A percentile compares a stretch with the other conserved stretches of the same genome.
These are phyloP conservation scores for Zingel zingel DNA, from an alignment of 2,113 vertebrate species.

Conservation along the genomic window DNA sequence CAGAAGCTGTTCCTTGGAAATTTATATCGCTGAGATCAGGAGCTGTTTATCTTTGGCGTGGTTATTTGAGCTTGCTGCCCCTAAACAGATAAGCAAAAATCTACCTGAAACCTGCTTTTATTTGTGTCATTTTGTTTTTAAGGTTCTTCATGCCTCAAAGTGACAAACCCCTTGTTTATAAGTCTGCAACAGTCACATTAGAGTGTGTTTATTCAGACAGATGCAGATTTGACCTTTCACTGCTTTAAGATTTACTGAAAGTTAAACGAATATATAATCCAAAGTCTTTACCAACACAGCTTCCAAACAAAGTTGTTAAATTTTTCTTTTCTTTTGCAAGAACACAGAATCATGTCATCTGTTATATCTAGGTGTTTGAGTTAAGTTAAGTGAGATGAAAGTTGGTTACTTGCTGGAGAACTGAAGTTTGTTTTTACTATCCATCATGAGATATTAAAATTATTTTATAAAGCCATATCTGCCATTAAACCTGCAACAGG, in stretches of 20 bases:
- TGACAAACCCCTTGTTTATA: neutral
- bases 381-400: neutral
- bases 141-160: neutral
- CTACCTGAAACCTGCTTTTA: slow-evolving; percentile 3
- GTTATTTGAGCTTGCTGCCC: slow-evolving; percentile 32
- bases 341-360: neutral
- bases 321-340: neutral
- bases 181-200: neutral
- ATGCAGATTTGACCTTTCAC: slow-evolving; percentile 17
- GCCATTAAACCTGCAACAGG: neutral
- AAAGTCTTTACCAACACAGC: too few species aligned
- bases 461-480: neutral
- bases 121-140: neutral
- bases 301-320: neutral
- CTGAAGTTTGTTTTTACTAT: neutral
- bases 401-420: neutral
- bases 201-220: neutral
- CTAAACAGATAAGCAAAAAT: slow-evolving; percentile 14
- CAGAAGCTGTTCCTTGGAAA: slow-evolving; percentile 6
- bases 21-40: neutral
- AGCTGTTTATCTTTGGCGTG: slow-evolving; percentile 41
- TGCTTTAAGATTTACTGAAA: neutral
- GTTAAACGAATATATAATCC: slow-evolving; percentile 17
- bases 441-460: neutral
- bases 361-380: neutral